phyloP scores from a whole-genome alignment of 92 coral and sea anemone genomes.

The Meandrina meandrites region DNA sequence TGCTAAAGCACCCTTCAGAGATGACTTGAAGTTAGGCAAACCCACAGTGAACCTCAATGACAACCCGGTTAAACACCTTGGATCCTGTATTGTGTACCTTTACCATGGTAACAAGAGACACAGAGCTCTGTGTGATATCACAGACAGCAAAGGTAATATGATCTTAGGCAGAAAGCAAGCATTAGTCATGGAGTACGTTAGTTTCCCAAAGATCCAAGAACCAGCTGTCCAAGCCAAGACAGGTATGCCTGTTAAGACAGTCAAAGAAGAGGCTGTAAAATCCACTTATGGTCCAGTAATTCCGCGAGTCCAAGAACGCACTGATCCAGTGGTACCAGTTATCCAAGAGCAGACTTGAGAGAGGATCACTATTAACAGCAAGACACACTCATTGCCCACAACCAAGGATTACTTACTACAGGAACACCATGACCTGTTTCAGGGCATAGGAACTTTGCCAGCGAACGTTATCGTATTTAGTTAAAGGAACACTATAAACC shows the following conservation, averaged over 20 bases:
- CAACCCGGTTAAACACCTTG: slow-evolving; percentile 20
- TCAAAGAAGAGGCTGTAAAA: neutral
- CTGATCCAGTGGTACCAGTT: neutral
- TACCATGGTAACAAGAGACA: slow-evolving; percentile 23
- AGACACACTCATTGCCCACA: slow-evolving; percentile 22
- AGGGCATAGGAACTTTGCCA: slow-evolving; percentile 60
- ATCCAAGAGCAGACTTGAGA: neutral
- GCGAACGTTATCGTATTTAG: slow-evolving; percentile 57
- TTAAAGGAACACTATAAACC: slow-evolving; percentile 42
- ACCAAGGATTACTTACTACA: slow-evolving; percentile 52
- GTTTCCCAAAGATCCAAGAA: neutral
- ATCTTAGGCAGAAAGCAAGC: slow-evolving; percentile 1
- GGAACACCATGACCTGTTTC: slow-evolving; percentile 54
- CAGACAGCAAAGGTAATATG: slow-evolving; percentile 35
- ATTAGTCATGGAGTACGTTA: neutral
- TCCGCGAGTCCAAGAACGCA: neutral
- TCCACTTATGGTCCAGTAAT: neutral
- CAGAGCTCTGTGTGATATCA: slow-evolving; percentile 23
- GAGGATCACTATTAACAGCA: neutral
- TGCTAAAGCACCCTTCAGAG: slow-evolving; percentile 1
- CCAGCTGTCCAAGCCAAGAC: slow-evolving; percentile 16
- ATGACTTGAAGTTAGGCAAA: neutral
- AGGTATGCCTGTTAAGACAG: neutral
- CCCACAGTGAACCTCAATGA: slow-evolving; percentile 25
- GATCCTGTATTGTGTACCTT: slow-evolving; percentile 20